These are phyloP conservation scores for Bombyx mandarina DNA, from an alignment of 1,140 invertebrate species.

Conservation along the genomic window DNA sequence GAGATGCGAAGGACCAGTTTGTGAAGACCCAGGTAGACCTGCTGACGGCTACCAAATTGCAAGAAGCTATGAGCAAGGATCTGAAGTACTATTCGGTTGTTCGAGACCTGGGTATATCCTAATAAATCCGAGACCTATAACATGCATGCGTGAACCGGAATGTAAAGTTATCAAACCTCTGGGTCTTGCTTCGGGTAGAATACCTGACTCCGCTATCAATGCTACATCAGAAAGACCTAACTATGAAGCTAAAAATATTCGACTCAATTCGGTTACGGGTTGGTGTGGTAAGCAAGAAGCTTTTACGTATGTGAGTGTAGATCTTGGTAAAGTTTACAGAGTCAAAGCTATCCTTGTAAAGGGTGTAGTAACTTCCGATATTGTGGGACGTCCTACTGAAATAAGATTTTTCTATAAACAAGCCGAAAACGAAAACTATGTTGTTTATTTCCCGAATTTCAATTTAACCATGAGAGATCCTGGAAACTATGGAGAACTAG, in stretches of 20 bases:
- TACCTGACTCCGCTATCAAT: slow-evolving; percentile 96
- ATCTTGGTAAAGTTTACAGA: slow-evolving; percentile 90
- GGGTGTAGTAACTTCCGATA: slow-evolving; percentile 95
- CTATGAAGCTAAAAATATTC: slow-evolving; percentile 90
- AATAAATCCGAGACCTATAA: slow-evolving; percentile 91
- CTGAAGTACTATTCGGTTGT: slow-evolving; percentile 92
- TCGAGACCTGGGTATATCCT: slow-evolving; percentile 93
- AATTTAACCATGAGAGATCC: slow-evolving; percentile 94
- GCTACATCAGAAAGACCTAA: slow-evolving; percentile 93
- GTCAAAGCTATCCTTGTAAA: slow-evolving; percentile 94
- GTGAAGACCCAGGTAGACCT: slow-evolving; percentile 94
- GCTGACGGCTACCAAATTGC: slow-evolving; percentile 91
- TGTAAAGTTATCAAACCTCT: slow-evolving; percentile 94
- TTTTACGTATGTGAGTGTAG: slow-evolving; percentile 95
- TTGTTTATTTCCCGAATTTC: slow-evolving; percentile 96
- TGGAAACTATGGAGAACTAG: slow-evolving; percentile 87
- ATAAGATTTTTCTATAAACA: slow-evolving; percentile 98
- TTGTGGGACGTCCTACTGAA: slow-evolving; percentile 94
- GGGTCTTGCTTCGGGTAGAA: slow-evolving; percentile 90
- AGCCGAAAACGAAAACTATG: slow-evolving; percentile 92
- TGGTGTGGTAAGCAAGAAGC: slow-evolving; percentile 96
- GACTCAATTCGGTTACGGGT: slow-evolving; percentile 93
- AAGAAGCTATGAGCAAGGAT: slow-evolving; percentile 93
- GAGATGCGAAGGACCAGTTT: slow-evolving; percentile 95
- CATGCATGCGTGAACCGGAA: slow-evolving; percentile 92